These are phyloP conservation scores for Dorcus hopei DNA, from an alignment of 2,888 invertebrate species.

Conservation along the genomic window DNA sequence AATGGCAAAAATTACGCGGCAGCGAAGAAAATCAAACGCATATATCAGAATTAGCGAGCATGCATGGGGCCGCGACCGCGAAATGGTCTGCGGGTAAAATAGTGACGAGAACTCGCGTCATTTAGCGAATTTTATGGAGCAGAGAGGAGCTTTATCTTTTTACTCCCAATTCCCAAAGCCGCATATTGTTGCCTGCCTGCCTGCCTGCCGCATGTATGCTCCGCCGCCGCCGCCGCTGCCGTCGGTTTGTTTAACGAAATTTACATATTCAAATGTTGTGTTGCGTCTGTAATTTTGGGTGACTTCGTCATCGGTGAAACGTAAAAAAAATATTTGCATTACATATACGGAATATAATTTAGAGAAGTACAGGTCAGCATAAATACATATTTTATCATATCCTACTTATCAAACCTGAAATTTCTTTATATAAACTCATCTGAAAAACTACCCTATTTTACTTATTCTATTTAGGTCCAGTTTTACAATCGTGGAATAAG, in stretches of 20 bases:
- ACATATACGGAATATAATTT: neutral
- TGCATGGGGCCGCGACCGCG: slow-evolving; percentile 44
- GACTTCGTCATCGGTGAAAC: too few relatives aligned
- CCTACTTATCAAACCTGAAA: too few relatives aligned
- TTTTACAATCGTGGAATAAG: too few relatives aligned
- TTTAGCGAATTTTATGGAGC: slow-evolving; percentile 45
- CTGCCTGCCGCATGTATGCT: neutral
- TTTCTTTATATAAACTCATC: too few relatives aligned
- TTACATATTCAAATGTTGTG: slow-evolving; percentile 5
- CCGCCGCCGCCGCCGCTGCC: neutral
- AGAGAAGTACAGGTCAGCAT: neutral
- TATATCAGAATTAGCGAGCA: slow-evolving; percentile 45
- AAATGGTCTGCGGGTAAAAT: slow-evolving; percentile 44
- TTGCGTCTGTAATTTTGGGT: too few relatives aligned
- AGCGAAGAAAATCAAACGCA: slow-evolving; percentile 45
- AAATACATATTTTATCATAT: neutral
- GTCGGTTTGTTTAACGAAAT: slow-evolving; percentile 2
- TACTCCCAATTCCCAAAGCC: slow-evolving; percentile 37
- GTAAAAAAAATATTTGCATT: neutral
- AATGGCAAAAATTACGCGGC: slow-evolving; percentile 32
- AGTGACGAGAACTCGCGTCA: slow-evolving; percentile 47
- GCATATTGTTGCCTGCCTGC: slow-evolving; percentile 23
- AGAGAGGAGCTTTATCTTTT: slow-evolving; percentile 41
- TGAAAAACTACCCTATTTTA: too few relatives aligned
- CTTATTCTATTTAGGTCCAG: too few relatives aligned